Base-by-base conservation (phyloP, 2,888 invertebrate species). In the Troides oblongomaculatus region DNA sequence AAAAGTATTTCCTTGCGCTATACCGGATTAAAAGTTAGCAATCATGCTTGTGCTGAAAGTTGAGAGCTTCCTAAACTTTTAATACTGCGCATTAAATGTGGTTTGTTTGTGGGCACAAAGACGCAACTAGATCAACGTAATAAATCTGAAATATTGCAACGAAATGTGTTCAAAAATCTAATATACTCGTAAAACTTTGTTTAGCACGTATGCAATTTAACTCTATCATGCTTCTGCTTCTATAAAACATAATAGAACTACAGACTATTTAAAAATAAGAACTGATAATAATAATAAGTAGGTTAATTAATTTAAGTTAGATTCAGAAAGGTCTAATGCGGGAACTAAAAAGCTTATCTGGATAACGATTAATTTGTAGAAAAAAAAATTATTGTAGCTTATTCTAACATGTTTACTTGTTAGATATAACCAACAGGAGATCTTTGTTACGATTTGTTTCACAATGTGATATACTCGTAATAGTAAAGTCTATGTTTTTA, bases 11-110 rank as follows among this genome's bases (percentile, higher is more conserved):
- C 69, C 69, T 69, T 69, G 65, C 65, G 62, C 65, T 65, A 58
- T 69, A 65, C 65, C 65, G 56, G 65, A 69, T 69, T 69, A 69
- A 69, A 69, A 69, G 65, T 69, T 65, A 69, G 69, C 65, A 69
- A 69, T 62, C 69, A 65, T 61, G 56, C 64, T 60, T 61, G 60
- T 53, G 21, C 56, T 61, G 53, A 23, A 69, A 69, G 69, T 64
- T 69, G 39, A 61, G 60, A 61, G 56, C 69, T 60, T 53, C n/a
- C 39, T 36, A 23, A 69, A 69, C 39, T 61, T 64, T 64, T 64
- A 64, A 68, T 64, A 53, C 64, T 23, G 18, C 14, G 53, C 39
- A 60, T 68, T 58, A 59, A 70, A 62, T 59, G 8, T 62, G 30
- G 57, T 67, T 67, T 63, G 46, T 62, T 67, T 62, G 62, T 57